These are phyloP conservation scores for Ammodytes dubius DNA, from an alignment of 2,113 vertebrate genomes.

Conservation along the genomic window DNA sequence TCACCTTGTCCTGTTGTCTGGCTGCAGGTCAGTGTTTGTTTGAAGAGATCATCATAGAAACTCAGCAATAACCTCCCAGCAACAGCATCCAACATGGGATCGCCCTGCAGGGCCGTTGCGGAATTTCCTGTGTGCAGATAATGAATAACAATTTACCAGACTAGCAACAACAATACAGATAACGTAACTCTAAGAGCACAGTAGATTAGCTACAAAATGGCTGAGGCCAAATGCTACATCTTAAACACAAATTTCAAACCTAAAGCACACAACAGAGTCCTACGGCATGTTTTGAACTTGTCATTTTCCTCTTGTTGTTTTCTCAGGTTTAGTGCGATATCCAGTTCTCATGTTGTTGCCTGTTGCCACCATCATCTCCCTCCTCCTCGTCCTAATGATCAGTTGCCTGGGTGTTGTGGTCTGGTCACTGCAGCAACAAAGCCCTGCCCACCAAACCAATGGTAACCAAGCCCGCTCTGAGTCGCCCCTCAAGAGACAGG, in stretches of 20 bases:
- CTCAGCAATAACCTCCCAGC: background rate
- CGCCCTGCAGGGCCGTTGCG: too few relatives aligned
- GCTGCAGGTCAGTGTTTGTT: conserved; percentile 3
- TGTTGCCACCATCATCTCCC: conserved; percentile 44
- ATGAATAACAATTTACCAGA: too few relatives aligned
- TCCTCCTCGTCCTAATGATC: conserved; percentile 68
- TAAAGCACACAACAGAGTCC: too few relatives aligned
- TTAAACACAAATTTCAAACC: too few relatives aligned
- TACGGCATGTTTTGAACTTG: background rate
- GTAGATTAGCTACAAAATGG: too few relatives aligned
- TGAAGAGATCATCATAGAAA: background rate
- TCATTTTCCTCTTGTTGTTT: background rate
- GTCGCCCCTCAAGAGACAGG: conserved; percentile 59
- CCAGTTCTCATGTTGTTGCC: background rate
- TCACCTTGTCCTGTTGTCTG: conserved; percentile 52
- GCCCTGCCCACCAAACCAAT: conserved; percentile 40
- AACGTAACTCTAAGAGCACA: too few relatives aligned
- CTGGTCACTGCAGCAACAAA: conserved; percentile 44
- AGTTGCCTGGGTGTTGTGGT: conserved; percentile 57
- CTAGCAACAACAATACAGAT: too few relatives aligned
- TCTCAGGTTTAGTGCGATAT: background rate
- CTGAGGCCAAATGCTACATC: too few relatives aligned
- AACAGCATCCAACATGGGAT: background rate
- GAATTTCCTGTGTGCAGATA: too few relatives aligned
- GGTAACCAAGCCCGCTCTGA: background rate